Base-by-base conservation (phyloP, 2,888 invertebrate species). In the Salticus scenicus region DNA sequence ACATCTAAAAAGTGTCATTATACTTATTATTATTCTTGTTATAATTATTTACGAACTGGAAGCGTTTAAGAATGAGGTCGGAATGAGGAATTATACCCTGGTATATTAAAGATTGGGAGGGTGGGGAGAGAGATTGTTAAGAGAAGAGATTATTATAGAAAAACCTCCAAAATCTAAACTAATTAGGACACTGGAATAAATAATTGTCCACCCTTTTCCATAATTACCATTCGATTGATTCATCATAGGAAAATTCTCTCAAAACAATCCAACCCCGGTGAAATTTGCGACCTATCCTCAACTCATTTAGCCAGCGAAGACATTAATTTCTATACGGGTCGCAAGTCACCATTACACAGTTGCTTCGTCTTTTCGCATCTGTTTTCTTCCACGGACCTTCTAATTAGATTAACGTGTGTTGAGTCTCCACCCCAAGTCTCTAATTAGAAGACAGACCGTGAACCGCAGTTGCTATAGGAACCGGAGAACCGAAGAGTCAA, bases 331-430 rank as follows among this genome's bases (percentile, higher is more conserved):
- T 24, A 57, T 24, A 57, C 20, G 24, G 57, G 24, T 57, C 57
- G 24, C 42, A 57, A 57, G 20, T 57, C 57, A 24, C 57, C 57
- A 24, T 57, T 57, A 57, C 12, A 24, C 57, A 57, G 20, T 57
- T 5, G 20, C 57, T 24, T 24, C 20, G 14, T 57, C 57, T 47
- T 27, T 30, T 47, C 33, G 70, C 82, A 75, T 82, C 24, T 82
- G 75, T 82, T 82, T 75, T 82, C 70, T 75, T 82, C 70, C 10
- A 64, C 75, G 63, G 75, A 71, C 64, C 70, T n/a, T 64, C 75
- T 75, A 82, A 82, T 82, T 82, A 82, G 82, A 82, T 82, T 82
- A 82, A 69, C 75, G 82, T 75, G 82, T 82, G 57, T 82, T 82
- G 82, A 70, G 75, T 74, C 74, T 70, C 75, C 82, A 75, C 71